Conservation (phyloP, 2,113 vertebrate species). For the Perca schrenkii region DNA sequence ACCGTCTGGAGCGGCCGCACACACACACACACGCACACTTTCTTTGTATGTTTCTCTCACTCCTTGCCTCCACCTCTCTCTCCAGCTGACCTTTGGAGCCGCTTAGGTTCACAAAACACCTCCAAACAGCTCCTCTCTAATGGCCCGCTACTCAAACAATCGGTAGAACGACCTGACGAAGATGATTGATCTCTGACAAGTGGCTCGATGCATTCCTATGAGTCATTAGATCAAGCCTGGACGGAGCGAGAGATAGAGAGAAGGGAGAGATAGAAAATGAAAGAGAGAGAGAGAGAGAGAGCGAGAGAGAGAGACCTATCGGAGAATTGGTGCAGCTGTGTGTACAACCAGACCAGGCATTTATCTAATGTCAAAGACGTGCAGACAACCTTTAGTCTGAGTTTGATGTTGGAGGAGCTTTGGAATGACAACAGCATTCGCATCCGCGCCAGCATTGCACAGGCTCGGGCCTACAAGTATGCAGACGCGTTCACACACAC, state of each 20-base stretch:
- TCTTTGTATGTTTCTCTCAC: slow-evolving; percentile 57
- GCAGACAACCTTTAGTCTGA: slow-evolving; percentile 82
- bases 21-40: slow-evolving; percentile 19
- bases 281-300: slow-evolving; percentile 34
- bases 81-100: slow-evolving; percentile 85
- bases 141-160: slow-evolving; percentile 87
- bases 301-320: slow-evolving; percentile 78
- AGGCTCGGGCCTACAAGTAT: not conserved
- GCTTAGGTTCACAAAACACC: slow-evolving; percentile 88
- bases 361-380: slow-evolving; percentile 82
- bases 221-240: slow-evolving; percentile 85
- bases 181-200: slow-evolving; percentile 89
- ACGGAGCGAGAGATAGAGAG: slow-evolving; percentile 60
- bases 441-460: slow-evolving; percentile 25
- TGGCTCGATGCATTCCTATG: slow-evolving; percentile 84
- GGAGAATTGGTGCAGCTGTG: slow-evolving; percentile 81
- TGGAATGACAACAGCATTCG: slow-evolving; percentile 76
- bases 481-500: not conserved
- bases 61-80: slow-evolving; percentile 72
- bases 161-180: slow-evolving; percentile 84
- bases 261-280: slow-evolving; percentile 34
- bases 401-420: slow-evolving; percentile 76
- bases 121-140: slow-evolving; percentile 88
- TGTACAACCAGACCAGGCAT: slow-evolving; percentile 80
- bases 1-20: not conserved